Conservation (phyloP, 1,140 invertebrate species). For the Drosophila sturtevanti region DNA sequence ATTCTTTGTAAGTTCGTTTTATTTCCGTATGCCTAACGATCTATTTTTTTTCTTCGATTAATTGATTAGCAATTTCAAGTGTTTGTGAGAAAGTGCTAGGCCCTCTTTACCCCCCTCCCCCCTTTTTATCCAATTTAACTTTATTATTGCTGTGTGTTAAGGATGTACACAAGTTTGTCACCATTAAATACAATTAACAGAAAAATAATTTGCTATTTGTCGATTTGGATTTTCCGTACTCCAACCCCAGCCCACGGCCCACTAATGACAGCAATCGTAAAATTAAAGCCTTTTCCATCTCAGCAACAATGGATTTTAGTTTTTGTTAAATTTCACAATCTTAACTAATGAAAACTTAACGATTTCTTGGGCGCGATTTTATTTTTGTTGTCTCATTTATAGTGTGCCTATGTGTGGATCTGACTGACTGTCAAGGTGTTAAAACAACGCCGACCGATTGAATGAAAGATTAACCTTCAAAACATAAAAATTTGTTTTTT, state of each 20-base stretch:
- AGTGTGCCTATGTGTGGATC: background rate
- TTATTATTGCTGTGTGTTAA: too few species aligned
- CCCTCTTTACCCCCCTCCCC: too few species aligned
- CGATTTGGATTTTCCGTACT: constrained; percentile 5
- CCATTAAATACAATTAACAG: background rate
- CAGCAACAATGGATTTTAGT: background rate
- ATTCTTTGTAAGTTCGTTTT: background rate
- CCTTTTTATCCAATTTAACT: too few species aligned
- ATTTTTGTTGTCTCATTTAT: background rate
- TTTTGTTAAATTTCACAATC: constrained; percentile 33
- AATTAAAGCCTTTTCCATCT: background rate
- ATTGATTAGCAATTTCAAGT: background rate
- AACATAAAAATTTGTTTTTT: background rate
- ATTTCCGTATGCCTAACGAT: background rate
- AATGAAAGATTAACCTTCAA: constrained; percentile 74
- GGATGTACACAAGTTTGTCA: background rate
- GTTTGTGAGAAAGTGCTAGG: background rate
- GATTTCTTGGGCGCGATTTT: constrained; percentile 46
- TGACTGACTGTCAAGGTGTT: constrained; percentile 2
- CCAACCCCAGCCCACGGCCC: background rate
- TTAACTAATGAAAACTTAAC: constrained; percentile 48
- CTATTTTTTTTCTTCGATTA: background rate
- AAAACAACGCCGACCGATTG: constrained; percentile 20
- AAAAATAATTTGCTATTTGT: background rate
- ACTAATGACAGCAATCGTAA: constrained; percentile 4